Base-by-base conservation (phyloP, 2,888 invertebrate genomes). In the Operophtera brumata region DNA sequence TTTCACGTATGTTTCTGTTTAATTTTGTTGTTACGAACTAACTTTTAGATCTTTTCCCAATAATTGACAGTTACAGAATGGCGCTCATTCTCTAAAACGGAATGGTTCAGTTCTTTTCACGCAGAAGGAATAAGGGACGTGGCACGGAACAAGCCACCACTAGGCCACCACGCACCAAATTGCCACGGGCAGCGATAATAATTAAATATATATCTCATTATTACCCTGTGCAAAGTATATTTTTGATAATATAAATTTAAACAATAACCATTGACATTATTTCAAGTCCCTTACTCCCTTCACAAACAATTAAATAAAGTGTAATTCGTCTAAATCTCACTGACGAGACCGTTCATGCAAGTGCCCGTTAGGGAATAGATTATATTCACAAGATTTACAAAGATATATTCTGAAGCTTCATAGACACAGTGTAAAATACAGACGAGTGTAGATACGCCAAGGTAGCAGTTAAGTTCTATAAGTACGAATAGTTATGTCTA, bases 221-320 rank as follows among this genome's bases (percentile, higher is more conserved):
- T 86, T 59, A 89, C 89, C 89, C 89, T 89, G 89, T 89, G 88
- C 86, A 73, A 82, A 80, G 77, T 82, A 80, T 81, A 80, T 78
- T 78, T 71, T 83, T 81, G 84, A 80, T 80, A 82, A 83, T 80
- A 82, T 80, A 69, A 75, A 79, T 52, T 75, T 72, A 78, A 85
- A 84, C 76, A 75, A 71, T 75, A 71, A 84, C 80, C 80, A 85
- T 83, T 82, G 84, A 79, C 78, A 81, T 80, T 80, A 80, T 77
- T 51, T 73, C 66, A 78, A 80, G 84, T 86, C 86, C 87, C 89
- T 86, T 84, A 85, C 80, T 81, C 87, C 86, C 67, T 78, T 78
- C 70, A 82, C 77, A 82, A 76, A 78, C 73, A 78, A 81, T 72
- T 80, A 82, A 84, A 80, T 26, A 75, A 80, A 77, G 68, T 81